A percentile compares a stretch with the other conserved stretches of the same genome.
phyloP scores from a whole-genome alignment of 2,113 vertebrate species.

The Hystrix brachyura region DNA sequence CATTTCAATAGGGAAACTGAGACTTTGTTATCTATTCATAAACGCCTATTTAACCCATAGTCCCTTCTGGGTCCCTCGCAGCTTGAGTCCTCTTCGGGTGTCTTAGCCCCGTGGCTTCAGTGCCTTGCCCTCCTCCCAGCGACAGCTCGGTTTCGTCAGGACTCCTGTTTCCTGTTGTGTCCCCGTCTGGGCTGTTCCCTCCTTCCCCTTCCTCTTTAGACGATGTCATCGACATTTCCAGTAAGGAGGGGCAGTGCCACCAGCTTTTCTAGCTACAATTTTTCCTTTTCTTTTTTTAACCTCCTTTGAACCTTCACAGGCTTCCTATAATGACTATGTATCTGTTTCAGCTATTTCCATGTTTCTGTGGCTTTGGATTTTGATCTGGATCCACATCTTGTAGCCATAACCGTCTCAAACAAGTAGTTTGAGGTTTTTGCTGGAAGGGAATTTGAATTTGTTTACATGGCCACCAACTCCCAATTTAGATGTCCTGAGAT shows the following conservation, averaged over 20 bases:
- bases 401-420: conserved; percentile 70
- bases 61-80: background rate
- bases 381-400: conserved; percentile 70
- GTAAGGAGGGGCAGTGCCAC: conserved; percentile 35
- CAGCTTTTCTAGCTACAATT: conserved; percentile 56
- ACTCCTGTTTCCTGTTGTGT: conserved; percentile 78
- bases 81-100: background rate
- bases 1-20: conserved; percentile 1
- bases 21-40: background rate
- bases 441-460: conserved; percentile 79
- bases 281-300: conserved; percentile 71
- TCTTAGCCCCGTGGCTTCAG: background rate
- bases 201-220: conserved; percentile 73
- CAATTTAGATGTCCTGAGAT: conserved; percentile 72
- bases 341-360: conserved; percentile 79
- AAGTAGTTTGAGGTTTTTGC: conserved; percentile 82
- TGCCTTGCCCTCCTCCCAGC: background rate
- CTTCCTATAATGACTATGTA: conserved; percentile 72
- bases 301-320: conserved; percentile 70
- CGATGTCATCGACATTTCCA: conserved; percentile 63
- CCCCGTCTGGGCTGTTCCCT: conserved; percentile 32
- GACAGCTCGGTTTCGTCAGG: conserved; percentile 46
- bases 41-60: background rate
- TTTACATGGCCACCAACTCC: conserved; percentile 69
- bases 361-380: conserved; percentile 80